A percentile compares a stretch with the other conserved stretches of the same genome.
phyloP scores from a whole-genome alignment of 2,113 vertebrate species.

The Bucco capensis region DNA sequence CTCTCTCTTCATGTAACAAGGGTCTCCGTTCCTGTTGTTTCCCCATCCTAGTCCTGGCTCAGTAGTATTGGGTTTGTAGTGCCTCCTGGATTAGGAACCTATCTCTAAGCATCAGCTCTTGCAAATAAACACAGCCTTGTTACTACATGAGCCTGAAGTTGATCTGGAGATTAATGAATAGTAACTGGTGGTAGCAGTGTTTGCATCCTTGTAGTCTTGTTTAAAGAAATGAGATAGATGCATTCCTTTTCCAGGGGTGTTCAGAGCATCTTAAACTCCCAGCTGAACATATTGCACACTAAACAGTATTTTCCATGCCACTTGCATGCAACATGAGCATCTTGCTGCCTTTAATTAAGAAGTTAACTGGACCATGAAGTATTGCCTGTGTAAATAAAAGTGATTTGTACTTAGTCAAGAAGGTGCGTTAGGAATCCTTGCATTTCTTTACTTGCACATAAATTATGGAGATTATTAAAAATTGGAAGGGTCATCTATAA shows the following conservation, averaged over 20 bases:
- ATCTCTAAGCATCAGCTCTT: background rate
- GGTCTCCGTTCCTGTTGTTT: background rate
- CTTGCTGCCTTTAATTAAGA: conserved; percentile 87
- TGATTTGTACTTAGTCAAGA: conserved; percentile 74
- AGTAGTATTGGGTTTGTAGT: background rate
- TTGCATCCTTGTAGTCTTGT: background rate
- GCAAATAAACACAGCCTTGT: background rate
- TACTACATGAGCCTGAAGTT: background rate
- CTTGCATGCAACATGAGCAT: conserved; percentile 74
- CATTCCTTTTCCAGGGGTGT: background rate
- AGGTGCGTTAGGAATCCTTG: conserved; percentile 69
- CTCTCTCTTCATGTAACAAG: background rate
- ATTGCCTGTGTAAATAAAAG: conserved; percentile 78
- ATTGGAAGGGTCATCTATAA: conserved; percentile 71
- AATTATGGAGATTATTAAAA: conserved; percentile 75
- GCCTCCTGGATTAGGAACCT: background rate
- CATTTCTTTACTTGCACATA: conserved; percentile 67
- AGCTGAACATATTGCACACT: conserved; percentile 66
- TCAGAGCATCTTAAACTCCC: conserved; percentile 52
- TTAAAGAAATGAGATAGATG: background rate
- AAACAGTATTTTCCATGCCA: conserved; percentile 68
- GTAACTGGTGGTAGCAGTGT: background rate
- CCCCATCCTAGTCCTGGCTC: background rate
- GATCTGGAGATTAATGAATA: background rate
- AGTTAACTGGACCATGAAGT: conserved; percentile 84